Conservation (phyloP, 2,797 vertebrate species). For the Takifugu ocellatus region DNA sequence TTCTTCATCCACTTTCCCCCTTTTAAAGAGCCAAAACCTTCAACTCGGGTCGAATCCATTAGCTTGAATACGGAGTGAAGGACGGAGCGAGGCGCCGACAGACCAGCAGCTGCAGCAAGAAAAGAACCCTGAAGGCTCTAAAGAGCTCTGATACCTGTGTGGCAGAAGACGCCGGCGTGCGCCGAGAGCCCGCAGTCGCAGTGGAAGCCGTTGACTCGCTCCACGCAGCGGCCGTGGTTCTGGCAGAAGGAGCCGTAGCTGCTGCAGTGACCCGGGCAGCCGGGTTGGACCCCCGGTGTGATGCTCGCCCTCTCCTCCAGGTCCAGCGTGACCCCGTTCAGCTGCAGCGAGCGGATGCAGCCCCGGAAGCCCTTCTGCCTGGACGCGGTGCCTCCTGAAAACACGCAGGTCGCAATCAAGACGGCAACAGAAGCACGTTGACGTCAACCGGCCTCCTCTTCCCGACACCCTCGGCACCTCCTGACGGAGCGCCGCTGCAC, state of each 20-base stretch:
- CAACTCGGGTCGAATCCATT: too few species aligned
- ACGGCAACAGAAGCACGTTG: too few species aligned
- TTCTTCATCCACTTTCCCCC: too few species aligned
- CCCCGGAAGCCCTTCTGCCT: constrained; percentile 89
- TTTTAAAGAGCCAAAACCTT: too few species aligned
- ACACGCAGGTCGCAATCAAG: not conserved
- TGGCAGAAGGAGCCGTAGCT: constrained; percentile 88
- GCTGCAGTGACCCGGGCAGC: constrained; percentile 92
- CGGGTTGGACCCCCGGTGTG: constrained; percentile 85
- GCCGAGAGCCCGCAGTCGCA: constrained; percentile 87
- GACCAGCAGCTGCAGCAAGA: too few species aligned
- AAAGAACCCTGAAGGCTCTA: not conserved
- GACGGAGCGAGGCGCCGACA: too few species aligned
- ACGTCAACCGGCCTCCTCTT: too few species aligned
- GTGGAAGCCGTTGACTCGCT: constrained; percentile 82
- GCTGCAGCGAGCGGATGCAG: constrained; percentile 86
- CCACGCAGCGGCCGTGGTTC: constrained; percentile 83
- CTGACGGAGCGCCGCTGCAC: too few species aligned
- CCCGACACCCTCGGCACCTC: too few species aligned
- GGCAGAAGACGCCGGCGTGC: constrained; percentile 85
- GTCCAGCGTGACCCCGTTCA: constrained; percentile 87
- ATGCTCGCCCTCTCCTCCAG: constrained; percentile 87
- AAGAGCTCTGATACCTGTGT: constrained; percentile 31
- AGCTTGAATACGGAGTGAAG: too few species aligned
- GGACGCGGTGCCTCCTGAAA: constrained; percentile 88